Evolutionary conservation across 2,797 vertebrate genomes (phyloP).

Genomic region (Coreius guichenoti): DNA sequence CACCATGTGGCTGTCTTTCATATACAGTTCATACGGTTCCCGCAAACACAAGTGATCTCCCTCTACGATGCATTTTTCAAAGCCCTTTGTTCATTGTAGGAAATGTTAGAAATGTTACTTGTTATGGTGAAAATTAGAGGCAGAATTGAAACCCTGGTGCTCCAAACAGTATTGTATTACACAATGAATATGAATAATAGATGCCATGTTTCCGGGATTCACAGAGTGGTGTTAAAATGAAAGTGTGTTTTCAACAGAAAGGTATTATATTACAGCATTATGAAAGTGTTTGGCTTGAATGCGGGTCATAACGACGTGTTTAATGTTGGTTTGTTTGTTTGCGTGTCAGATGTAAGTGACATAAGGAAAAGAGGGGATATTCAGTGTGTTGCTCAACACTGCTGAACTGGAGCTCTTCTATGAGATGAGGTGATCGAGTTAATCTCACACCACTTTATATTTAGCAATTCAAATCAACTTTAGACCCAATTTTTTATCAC

Average conservation of each 20-base stretch:
- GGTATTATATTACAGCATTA: constrained; percentile 28
- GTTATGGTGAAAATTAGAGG: constrained; percentile 40
- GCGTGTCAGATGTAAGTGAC: constrained; percentile 34
- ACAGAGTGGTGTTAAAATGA: constrained; percentile 36
- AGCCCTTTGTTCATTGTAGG: constrained; percentile 14
- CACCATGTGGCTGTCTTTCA: constrained; percentile 27
- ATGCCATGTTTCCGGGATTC: constrained; percentile 22
- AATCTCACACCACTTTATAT: constrained; percentile 42
- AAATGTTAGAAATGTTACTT: constrained; percentile 16
- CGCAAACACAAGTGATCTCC: constrained; percentile 1
- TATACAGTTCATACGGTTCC: background rate
- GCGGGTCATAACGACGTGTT: background rate
- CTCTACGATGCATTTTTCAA: background rate
- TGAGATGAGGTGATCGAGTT: constrained; percentile 12
- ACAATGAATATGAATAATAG: constrained; percentile 41
- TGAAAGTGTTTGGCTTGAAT: constrained; percentile 23
- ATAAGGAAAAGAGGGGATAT: constrained; percentile 16
- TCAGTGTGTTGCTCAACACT: background rate
- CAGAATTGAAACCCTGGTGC: constrained; percentile 22
- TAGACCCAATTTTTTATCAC: constrained; percentile 27
- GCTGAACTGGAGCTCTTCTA: constrained; percentile 3
- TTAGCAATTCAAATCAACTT: constrained; percentile 46
- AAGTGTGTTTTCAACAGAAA: constrained; percentile 37
- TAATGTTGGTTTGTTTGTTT: constrained; percentile 12
- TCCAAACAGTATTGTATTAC: constrained; percentile 46